Evolutionary conservation across 2,113 vertebrate genomes (phyloP).

Genomic region (Brachirus orientalis): DNA sequence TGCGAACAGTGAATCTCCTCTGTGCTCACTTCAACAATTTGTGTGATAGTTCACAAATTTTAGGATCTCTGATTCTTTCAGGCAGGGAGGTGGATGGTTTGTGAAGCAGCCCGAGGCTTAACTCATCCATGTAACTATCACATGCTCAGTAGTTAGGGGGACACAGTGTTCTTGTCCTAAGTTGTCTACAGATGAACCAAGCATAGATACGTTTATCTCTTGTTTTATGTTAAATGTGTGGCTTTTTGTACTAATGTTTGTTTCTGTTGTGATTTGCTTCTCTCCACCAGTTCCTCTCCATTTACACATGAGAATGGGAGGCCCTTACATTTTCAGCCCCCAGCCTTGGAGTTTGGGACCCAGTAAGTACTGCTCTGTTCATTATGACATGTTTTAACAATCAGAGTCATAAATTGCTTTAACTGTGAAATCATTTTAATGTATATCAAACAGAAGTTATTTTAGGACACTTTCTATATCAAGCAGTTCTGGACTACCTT

Average conservation of each 20-base stretch:
- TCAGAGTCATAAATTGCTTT: not conserved
- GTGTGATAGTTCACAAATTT: not conserved
- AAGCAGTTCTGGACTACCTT: not conserved
- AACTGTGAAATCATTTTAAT: not conserved
- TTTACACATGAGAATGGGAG: conserved; percentile 85
- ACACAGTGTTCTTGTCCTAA: conserved; percentile 1
- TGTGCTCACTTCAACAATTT: too few relatives aligned
- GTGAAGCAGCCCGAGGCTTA: not conserved
- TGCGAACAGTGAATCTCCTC: too few relatives aligned
- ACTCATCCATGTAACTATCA: too few relatives aligned
- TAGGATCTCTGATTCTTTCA: not conserved
- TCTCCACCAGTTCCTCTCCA: conserved; percentile 84
- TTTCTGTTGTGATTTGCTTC: not conserved
- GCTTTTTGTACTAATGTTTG: not conserved
- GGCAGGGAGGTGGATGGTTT: not conserved
- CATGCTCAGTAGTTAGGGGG: conserved; percentile 13
- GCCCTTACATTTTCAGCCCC: conserved; percentile 91
- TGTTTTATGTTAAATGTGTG: not conserved
- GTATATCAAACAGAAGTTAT: not conserved
- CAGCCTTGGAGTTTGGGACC: conserved; percentile 91
- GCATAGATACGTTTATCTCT: not conserved
- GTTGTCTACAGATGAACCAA: not conserved
- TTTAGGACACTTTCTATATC: not conserved
- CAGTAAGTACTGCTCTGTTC: conserved; percentile 87
- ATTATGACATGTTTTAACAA: not conserved